A percentile compares a stretch with the other conserved stretches of the same genome.
Evolutionary conservation across 2,797 vertebrate species (phyloP).

Genomic region (Mormyrus hasselquistii): DNA sequence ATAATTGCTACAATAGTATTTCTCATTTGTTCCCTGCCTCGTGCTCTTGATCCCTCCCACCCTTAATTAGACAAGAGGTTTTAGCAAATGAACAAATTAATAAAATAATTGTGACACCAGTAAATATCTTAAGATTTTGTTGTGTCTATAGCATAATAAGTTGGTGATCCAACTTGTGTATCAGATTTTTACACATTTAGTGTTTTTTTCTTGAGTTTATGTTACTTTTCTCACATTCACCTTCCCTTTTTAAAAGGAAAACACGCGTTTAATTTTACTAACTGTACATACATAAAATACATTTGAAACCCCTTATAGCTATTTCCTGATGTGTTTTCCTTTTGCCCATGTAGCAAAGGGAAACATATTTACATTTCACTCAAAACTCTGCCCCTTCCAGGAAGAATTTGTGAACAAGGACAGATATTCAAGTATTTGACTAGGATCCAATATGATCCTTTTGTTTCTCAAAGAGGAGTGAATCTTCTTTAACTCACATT

Average conservation of each 20-base stretch:
- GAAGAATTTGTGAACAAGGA: background rate
- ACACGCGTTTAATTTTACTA: background rate
- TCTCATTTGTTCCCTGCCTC: background rate
- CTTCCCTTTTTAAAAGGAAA: background rate
- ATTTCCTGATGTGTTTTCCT: background rate
- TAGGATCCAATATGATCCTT: background rate
- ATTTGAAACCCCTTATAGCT: background rate
- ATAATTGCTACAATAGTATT: background rate
- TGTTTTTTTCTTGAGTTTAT: background rate
- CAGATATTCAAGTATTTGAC: background rate
- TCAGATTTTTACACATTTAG: background rate
- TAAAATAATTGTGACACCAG: background rate
- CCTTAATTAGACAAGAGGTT: background rate
- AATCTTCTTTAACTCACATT: background rate
- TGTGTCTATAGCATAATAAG: background rate
- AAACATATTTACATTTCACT: conserved; percentile 1
- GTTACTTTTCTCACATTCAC: background rate
- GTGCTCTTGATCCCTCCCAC: background rate
- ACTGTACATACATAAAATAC: background rate
- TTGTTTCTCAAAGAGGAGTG: background rate
- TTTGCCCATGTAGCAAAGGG: background rate
- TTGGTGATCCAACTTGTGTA: background rate
- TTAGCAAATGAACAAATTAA: background rate
- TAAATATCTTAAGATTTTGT: background rate
- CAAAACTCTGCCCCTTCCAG: conserved; percentile 3